phyloP scores from a whole-genome alignment of 2,888 invertebrate genomes.

The Unio pictorum region DNA sequence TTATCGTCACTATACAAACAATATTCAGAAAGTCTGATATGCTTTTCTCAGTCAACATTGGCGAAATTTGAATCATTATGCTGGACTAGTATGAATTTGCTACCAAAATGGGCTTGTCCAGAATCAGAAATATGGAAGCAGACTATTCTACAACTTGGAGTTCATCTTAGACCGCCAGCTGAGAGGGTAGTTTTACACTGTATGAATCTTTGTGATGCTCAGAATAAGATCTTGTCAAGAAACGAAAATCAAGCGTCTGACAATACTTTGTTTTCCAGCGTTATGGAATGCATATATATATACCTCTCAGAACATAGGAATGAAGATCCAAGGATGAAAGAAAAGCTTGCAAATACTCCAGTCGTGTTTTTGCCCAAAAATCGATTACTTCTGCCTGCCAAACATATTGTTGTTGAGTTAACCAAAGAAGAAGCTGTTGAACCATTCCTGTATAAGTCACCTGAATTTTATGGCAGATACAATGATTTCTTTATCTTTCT shows the following conservation, averaged over 20 bases:
- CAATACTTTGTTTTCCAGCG: background rate
- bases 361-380: slow-evolving; percentile 10
- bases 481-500: too few species aligned
- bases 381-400: background rate
- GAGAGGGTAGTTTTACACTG: slow-evolving; percentile 19
- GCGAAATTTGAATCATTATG: background rate
- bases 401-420: slow-evolving; percentile 1
- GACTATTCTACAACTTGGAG: slow-evolving; percentile 7
- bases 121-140: background rate
- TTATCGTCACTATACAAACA: background rate
- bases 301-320: slow-evolving; percentile 4
- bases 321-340: background rate
- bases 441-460: too few species aligned
- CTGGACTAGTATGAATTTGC: slow-evolving; percentile 1
- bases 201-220: slow-evolving; percentile 20
- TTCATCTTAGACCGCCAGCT: slow-evolving; percentile 10
- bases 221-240: background rate
- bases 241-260: too few species aligned
- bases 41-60: background rate
- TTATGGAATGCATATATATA: background rate
- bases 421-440: too few species aligned
- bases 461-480: too few species aligned
- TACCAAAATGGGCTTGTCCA: background rate
- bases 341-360: too few species aligned
- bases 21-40: background rate